Evolutionary conservation across 2,888 invertebrate genomes (phyloP), one percentile per base, ranked within the genome.

Genomic region (Drosophila peninsularis): DNA sequence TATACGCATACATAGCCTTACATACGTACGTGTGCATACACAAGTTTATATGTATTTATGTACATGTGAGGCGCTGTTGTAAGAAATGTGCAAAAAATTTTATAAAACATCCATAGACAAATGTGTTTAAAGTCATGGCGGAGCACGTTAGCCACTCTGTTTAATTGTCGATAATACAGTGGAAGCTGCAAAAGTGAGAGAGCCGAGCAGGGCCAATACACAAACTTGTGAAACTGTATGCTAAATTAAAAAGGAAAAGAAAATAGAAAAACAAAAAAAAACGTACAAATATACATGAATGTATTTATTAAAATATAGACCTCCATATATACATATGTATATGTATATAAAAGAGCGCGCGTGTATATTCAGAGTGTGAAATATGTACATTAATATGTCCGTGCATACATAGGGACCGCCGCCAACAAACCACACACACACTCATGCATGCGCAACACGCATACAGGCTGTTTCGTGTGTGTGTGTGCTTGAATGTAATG

Each of bases 11-110:
- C 53, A 63, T 21, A 27, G 49, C 45, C 52, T 21, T 44, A 62
- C 52, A 27, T 44, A 62, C 53, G 24, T 54, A 64, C 57, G 42
- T 62, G 62, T 47, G 47, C 68, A 67, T 50, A 70, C 64, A 65
- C 41, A 72, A 64, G 44, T 61, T 47, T 55, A 58, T 70, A 52
- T 62, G 36, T 62, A 58, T 34, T 21, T 55, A 36, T 62, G 62
- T 56, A 71, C 53, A 68, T 68, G 73, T 67, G 72, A 62, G 58
- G 62, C 56, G 69, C 75, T 80, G 67, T 77, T 85, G 72, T 72
- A 69, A 71, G 75, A 82, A 82, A 85, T 88, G 88, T 83, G 88
- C 80, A 78, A 82, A 30, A 83, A 83, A 80, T 73, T 82, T 58
- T 75, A 54, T 60, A 57, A 78, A 79, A 80, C 69, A 78, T 72